Conservation (phyloP, 2,888 invertebrate genomes). For the Dolichomitus sp. region DNA sequence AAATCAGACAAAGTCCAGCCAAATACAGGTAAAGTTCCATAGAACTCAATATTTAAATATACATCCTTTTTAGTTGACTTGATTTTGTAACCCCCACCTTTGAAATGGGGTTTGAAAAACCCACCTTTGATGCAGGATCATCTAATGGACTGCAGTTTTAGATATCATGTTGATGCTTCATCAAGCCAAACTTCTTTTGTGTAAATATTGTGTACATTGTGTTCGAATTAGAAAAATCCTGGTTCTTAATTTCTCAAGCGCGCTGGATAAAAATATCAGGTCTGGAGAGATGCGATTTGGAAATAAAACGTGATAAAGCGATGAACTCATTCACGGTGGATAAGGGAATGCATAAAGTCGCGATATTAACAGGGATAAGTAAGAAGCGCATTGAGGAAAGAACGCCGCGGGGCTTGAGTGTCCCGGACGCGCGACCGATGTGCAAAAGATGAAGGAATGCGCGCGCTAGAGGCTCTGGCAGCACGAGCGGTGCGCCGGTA, state of each 20-base stretch:
- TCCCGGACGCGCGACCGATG: slow-evolving; percentile 34
- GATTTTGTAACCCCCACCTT: too few species aligned
- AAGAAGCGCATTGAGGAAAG: slow-evolving; percentile 53
- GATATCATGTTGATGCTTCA: too few species aligned
- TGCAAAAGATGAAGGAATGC: slow-evolving; percentile 30
- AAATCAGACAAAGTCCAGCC: too few species aligned
- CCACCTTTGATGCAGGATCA: too few species aligned
- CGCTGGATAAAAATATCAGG: neutral
- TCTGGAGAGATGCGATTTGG: neutral
- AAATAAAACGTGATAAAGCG: slow-evolving; percentile 31
- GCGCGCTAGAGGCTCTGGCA: slow-evolving; percentile 39
- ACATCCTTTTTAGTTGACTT: too few species aligned
- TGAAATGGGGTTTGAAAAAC: too few species aligned
- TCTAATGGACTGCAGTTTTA: too few species aligned
- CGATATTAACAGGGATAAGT: slow-evolving; percentile 52
- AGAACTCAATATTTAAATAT: too few species aligned
- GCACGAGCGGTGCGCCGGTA: slow-evolving; percentile 67
- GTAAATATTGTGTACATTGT: neutral
- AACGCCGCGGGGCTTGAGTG: slow-evolving; percentile 40
- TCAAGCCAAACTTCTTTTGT: too few species aligned
- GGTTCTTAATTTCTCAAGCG: neutral
- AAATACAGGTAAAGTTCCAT: too few species aligned
- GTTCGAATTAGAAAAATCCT: neutral
- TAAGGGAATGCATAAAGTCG: slow-evolving; percentile 52
- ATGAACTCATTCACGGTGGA: slow-evolving; percentile 22